These are phyloP conservation scores for Mormoops blainvillei DNA, from an alignment of 2,113 vertebrate species.

Conservation along the genomic window DNA sequence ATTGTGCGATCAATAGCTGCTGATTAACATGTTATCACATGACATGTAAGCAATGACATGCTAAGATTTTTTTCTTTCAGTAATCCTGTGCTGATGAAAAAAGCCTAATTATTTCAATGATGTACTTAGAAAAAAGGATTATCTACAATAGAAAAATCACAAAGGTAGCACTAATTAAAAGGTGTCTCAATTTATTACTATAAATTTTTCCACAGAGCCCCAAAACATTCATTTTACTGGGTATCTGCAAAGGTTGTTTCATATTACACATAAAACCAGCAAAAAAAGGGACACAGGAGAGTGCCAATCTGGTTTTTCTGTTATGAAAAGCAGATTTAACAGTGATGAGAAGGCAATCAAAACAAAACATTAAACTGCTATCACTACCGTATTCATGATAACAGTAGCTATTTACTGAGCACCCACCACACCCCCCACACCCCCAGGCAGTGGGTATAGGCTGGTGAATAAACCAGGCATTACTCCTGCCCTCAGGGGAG, in stretches of 20 bases:
- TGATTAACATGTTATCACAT: conserved; percentile 70
- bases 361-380: background rate
- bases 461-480: background rate
- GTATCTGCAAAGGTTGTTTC: background rate
- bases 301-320: background rate
- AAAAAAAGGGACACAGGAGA: background rate
- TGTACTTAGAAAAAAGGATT: conserved; percentile 51
- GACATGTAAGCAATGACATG: conserved; percentile 56
- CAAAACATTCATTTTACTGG: background rate
- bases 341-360: background rate
- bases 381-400: background rate
- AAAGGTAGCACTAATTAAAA: conserved; percentile 54
- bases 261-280: background rate
- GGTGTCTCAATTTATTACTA: conserved; percentile 39
- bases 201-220: background rate
- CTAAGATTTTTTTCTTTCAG: conserved; percentile 70
- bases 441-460: background rate
- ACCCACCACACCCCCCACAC: background rate
- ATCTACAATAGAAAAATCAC: conserved; percentile 36
- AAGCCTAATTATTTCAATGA: conserved; percentile 63
- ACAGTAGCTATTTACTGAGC: background rate
- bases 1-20: conserved; percentile 74
- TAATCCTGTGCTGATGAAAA: conserved; percentile 70
- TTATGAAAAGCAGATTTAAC: background rate
- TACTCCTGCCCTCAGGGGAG: background rate